Evolutionary conservation across 2,797 vertebrate genomes (phyloP).

Genomic region (Cyclura pinguis): DNA sequence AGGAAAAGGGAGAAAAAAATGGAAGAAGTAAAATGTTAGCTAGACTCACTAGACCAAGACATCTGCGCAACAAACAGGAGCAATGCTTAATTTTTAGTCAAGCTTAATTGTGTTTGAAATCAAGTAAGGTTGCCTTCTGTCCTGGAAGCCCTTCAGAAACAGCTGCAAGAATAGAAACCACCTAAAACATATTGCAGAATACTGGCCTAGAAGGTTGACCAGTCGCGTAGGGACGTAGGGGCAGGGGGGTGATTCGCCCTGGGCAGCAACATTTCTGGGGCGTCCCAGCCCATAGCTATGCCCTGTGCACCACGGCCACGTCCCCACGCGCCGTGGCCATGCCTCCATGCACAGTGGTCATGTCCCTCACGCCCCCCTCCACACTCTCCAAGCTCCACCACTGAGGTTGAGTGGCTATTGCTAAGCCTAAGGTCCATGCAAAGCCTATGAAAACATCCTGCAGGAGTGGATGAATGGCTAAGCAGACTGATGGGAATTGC

Average conservation of each 20-base stretch:
- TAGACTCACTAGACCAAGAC: not conserved
- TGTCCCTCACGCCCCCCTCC: too few relatives aligned
- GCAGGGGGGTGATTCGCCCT: too few relatives aligned
- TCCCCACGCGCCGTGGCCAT: too few relatives aligned
- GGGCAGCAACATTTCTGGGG: too few relatives aligned
- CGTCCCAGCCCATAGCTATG: too few relatives aligned
- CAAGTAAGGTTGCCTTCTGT: not conserved
- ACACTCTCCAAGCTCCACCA: too few relatives aligned
- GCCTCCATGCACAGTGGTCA: too few relatives aligned
- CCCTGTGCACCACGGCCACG: too few relatives aligned
- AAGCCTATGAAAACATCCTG: not conserved
- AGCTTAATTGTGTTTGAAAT: too few relatives aligned
- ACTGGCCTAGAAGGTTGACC: not conserved
- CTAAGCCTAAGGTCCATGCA: not conserved
- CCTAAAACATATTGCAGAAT: not conserved
- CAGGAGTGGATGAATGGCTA: not conserved
- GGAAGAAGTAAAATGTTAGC: not conserved
- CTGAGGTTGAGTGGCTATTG: not conserved
- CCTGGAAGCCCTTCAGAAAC: not conserved
- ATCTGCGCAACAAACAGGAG: not conserved
- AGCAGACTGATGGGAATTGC: too few relatives aligned
- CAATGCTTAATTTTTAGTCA: not conserved
- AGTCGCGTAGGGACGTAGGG: too few relatives aligned
- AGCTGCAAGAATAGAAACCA: not conserved
- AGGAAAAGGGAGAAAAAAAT: too few relatives aligned